Conservation (phyloP, 1,140 invertebrate species). For the Calliphora vicina region DNA sequence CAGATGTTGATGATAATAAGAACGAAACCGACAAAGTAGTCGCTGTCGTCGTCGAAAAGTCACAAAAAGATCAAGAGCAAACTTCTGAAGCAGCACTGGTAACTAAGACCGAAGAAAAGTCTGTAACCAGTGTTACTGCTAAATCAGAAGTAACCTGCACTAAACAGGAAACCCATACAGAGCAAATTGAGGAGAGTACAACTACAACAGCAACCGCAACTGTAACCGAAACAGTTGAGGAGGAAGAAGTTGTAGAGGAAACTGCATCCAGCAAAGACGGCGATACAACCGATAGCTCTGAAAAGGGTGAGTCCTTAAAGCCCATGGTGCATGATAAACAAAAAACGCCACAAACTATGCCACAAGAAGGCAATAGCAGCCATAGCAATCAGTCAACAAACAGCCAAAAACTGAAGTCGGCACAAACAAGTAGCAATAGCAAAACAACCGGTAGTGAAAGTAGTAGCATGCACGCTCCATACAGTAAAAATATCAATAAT, state of each 20-base stretch:
- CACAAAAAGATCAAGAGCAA: background rate
- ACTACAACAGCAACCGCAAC: background rate
- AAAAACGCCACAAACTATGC: conserved; percentile 54
- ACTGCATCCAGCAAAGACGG: background rate
- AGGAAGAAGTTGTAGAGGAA: conserved; percentile 25
- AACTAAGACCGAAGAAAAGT: background rate
- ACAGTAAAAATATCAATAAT: background rate
- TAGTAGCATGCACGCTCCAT: conserved; percentile 42
- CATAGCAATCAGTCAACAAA: conserved; percentile 36
- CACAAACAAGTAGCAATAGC: conserved; percentile 38
- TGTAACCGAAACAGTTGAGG: background rate
- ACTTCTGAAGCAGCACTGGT: background rate
- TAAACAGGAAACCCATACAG: background rate
- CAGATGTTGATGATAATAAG: conserved; percentile 41
- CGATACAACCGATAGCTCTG: conserved; percentile 24
- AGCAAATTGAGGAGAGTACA: background rate
- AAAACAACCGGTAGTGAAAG: conserved; percentile 40
- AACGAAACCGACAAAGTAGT: background rate
- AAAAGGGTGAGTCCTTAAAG: conserved; percentile 65
- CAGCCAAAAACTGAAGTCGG: conserved; percentile 39
- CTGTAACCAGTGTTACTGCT: too few relatives aligned
- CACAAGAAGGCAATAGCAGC: conserved; percentile 39
- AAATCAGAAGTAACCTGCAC: too few relatives aligned
- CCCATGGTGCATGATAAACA: conserved; percentile 64
- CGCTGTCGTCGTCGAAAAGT: background rate